phyloP scores from a whole-genome alignment of 2,113 vertebrate species.

The Daboia siamensis region DNA sequence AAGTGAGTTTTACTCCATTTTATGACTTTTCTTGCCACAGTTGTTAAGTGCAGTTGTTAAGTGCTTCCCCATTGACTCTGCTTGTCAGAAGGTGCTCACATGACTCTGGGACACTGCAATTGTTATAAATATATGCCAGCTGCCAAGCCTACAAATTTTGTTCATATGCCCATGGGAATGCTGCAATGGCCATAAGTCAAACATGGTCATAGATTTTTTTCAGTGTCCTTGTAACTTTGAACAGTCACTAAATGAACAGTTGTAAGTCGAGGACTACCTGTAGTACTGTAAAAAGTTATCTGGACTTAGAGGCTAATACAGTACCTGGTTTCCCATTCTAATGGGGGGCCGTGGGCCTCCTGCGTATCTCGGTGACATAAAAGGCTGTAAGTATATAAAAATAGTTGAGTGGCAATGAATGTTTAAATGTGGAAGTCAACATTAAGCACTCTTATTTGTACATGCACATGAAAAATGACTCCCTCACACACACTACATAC shows the following conservation, averaged over 20 bases:
- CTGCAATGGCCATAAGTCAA: background rate
- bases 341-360: conserved; percentile 96
- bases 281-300: background rate
- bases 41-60: background rate
- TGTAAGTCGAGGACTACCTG: background rate
- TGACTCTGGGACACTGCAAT: background rate
- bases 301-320: background rate
- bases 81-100: background rate
- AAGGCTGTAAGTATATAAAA: conserved; percentile 83
- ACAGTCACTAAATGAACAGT: background rate
- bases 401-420: conserved; percentile 61
- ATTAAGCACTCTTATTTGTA: background rate
- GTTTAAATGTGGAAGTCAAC: conserved; percentile 33
- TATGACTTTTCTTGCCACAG: background rate
- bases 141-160: background rate
- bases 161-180: background rate
- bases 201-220: background rate
- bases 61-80: background rate
- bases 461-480: background rate
- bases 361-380: conserved; percentile 97
- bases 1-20: background rate
- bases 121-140: background rate
- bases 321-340: conserved; percentile 97
- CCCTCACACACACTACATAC: background rate
- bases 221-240: background rate